Evolutionary conservation across 2,888 invertebrate genomes (phyloP).

Genomic region (Sarcophaga variegata): DNA sequence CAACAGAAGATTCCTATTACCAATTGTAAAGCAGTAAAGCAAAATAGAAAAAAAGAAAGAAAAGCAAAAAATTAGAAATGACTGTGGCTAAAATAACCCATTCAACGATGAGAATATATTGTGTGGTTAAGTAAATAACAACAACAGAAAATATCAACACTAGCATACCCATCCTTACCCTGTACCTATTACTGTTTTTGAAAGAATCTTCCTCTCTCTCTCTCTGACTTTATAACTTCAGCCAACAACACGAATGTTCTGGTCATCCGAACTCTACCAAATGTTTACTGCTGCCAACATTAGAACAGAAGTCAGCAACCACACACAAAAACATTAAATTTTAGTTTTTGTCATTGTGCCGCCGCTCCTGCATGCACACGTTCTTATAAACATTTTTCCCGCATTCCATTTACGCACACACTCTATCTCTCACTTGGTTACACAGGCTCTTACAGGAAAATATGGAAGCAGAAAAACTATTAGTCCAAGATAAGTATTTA

Average conservation of each 20-base stretch:
- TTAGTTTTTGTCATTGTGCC: constrained; percentile 41
- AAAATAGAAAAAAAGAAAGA: background rate
- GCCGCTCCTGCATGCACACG: background rate
- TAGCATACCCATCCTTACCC: too few species aligned
- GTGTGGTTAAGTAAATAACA: constrained; percentile 37
- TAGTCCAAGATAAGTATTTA: constrained; percentile 43
- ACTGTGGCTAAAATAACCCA: background rate
- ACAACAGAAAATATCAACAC: background rate
- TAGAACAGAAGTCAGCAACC: constrained; percentile 23
- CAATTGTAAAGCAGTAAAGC: constrained; percentile 12
- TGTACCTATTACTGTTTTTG: too few species aligned
- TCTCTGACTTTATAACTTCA: too few species aligned
- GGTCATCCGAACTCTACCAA: background rate
- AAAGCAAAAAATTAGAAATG: background rate
- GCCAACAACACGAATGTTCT: background rate
- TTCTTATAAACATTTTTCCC: constrained; percentile 10
- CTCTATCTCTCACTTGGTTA: background rate
- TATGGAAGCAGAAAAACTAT: constrained; percentile 12
- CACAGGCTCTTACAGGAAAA: background rate
- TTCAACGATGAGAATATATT: constrained; percentile 25
- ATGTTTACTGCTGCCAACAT: constrained; percentile 41
- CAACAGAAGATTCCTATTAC: background rate
- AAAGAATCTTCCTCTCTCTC: too few species aligned
- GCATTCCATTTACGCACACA: constrained; percentile 16
- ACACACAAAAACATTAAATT: constrained; percentile 56